Conservation (phyloP, 2,888 invertebrate species). For the Archaeoteleia sp. region DNA sequence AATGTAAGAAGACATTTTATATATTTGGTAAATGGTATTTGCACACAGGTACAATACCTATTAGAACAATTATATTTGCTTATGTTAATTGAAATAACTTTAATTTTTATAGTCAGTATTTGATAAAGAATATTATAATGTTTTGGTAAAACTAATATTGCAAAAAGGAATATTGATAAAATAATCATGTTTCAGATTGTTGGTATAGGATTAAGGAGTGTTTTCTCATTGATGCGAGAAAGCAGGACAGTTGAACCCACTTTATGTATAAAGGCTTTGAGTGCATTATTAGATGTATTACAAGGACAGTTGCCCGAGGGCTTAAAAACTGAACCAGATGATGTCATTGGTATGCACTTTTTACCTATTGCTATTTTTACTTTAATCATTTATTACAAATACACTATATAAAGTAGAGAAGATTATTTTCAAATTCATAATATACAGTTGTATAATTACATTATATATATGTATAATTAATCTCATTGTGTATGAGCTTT, state of each 20-base stretch:
- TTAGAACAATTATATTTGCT: too few relatives aligned
- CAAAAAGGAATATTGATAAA: not conserved
- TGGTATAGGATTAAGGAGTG: conserved; percentile 87
- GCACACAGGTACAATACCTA: too few relatives aligned
- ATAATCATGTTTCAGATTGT: conserved; percentile 79
- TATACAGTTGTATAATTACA: not conserved
- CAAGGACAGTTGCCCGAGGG: conserved; percentile 93
- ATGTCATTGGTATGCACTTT: conserved; percentile 79
- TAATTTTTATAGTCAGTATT: not conserved
- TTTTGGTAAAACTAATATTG: not conserved
- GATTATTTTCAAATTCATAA: too few relatives aligned
- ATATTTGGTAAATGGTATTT: too few relatives aligned
- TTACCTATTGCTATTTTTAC: too few relatives aligned
- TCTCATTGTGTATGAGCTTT: conserved; percentile 10
- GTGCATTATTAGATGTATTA: conserved; percentile 91
- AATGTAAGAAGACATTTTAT: too few relatives aligned
- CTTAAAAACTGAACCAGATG: conserved; percentile 86
- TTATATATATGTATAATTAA: not conserved
- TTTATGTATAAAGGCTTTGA: conserved; percentile 91
- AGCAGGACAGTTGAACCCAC: conserved; percentile 87
- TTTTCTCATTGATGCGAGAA: conserved; percentile 93
- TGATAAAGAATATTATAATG: not conserved
- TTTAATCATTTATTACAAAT: too few relatives aligned
- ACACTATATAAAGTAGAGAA: too few relatives aligned
- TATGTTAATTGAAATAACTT: too few relatives aligned